phyloP scores from a whole-genome alignment of 2,113 vertebrate genomes.

The Calypte anna region DNA sequence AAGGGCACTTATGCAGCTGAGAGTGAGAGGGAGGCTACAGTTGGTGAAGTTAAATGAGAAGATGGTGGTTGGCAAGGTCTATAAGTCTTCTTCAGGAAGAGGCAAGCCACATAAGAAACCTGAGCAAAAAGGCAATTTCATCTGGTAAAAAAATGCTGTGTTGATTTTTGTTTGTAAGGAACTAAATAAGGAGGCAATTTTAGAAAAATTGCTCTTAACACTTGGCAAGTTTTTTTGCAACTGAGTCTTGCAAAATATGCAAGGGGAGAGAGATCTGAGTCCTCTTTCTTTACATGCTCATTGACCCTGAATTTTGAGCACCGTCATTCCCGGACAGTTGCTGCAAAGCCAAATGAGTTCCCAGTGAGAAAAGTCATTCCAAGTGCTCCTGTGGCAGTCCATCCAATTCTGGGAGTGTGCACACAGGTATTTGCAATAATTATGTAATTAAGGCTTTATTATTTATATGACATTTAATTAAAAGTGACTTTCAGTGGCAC shows the following conservation, averaged over 20 bases:
- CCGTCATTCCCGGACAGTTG: accelerated
- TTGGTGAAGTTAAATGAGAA: accelerated
- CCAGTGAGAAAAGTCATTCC: not conserved
- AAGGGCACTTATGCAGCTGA: accelerated
- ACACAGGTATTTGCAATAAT: constrained; percentile 57
- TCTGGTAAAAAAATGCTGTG: not conserved
- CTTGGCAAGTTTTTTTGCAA: not conserved
- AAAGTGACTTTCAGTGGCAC: constrained; percentile 68
- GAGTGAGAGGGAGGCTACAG: not conserved
- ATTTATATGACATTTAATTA: constrained; percentile 71
- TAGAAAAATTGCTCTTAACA: not conserved
- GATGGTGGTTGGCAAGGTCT: not conserved
- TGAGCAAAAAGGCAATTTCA: not conserved
- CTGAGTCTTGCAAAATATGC: not conserved
- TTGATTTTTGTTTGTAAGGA: not conserved
- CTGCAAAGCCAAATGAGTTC: not conserved
- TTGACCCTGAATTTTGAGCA: not conserved
- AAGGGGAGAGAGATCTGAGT: not conserved
- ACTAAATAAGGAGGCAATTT: not conserved
- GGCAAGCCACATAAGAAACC: not conserved
- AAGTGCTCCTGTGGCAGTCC: constrained; percentile 22
- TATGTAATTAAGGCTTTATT: constrained; percentile 69
- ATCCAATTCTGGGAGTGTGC: constrained; percentile 10
- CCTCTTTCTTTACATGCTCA: not conserved
- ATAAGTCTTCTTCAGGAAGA: not conserved